Evolutionary conservation across 1,140 invertebrate genomes (phyloP).

Genomic region (Mesaphorura yosii): DNA sequence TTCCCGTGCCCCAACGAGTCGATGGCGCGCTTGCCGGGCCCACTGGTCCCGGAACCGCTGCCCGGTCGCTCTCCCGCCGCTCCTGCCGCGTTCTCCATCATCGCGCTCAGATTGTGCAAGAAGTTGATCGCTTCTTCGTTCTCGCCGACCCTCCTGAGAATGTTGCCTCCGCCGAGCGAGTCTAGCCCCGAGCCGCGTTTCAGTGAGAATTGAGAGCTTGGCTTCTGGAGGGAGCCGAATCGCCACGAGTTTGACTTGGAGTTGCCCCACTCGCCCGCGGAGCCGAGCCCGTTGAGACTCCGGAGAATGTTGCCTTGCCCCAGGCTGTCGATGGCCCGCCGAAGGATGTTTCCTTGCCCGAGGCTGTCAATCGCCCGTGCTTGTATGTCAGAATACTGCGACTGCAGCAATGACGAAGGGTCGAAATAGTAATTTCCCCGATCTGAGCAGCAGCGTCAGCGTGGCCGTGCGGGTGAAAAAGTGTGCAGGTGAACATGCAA

Average conservation of each 20-base stretch:
- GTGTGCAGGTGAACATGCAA: no score
- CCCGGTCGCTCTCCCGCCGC: not conserved
- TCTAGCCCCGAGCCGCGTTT: slow-evolving; percentile 17
- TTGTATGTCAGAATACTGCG: no score
- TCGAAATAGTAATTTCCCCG: no score
- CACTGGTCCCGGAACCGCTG: slow-evolving; percentile 3
- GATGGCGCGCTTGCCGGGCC: slow-evolving; percentile 11
- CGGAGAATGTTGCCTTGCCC: slow-evolving; percentile 27
- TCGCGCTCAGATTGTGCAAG: slow-evolving; percentile 1
- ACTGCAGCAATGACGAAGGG: no score
- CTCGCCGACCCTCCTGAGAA: slow-evolving; percentile 34
- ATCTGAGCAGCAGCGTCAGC: no score
- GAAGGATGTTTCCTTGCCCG: slow-evolving; percentile 21
- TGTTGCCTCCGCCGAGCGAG: slow-evolving; percentile 25
- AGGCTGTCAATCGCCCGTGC: slow-evolving; percentile 18
- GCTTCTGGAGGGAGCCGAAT: not conserved
- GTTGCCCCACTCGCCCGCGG: slow-evolving; percentile 13
- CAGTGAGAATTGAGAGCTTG: not conserved
- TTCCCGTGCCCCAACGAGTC: slow-evolving; percentile 33
- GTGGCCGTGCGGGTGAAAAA: not conserved
- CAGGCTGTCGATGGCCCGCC: slow-evolving; percentile 17
- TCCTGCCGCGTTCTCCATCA: slow-evolving; percentile 2
- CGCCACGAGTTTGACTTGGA: slow-evolving; percentile 16
- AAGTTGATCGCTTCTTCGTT: slow-evolving; percentile 38
- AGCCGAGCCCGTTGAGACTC: slow-evolving; percentile 3